Percentiles rank a stretch among this genome's conserved stretches.
phyloP scores from a whole-genome alignment of 2,888 invertebrate genomes.

The Mesorhabditis spiculigera region DNA sequence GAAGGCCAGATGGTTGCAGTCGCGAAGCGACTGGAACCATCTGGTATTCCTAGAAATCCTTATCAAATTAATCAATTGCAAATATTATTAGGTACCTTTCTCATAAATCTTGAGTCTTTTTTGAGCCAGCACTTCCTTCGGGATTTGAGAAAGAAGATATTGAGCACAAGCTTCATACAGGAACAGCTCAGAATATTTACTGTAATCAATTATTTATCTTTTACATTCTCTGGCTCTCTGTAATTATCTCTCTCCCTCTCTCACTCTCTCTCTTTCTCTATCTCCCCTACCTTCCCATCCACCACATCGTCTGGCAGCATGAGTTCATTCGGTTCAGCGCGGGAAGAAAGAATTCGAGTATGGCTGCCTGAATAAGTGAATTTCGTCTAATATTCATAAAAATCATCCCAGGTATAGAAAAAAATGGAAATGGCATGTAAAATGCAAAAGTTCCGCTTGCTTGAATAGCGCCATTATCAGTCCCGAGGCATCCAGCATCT shows the following conservation, averaged over 20 bases:
- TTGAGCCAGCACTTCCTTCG: not conserved
- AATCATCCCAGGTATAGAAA: not conserved
- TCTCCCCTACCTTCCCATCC: too few species aligned
- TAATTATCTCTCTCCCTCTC: too few species aligned
- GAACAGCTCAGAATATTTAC: not conserved
- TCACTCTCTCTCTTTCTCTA: too few species aligned
- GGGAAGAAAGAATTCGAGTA: not conserved
- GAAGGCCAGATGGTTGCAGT: too few species aligned
- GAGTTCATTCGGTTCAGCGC: not conserved
- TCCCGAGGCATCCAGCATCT: not conserved
- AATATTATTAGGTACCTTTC: not conserved
- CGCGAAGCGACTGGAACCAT: too few species aligned
- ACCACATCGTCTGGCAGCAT: not conserved
- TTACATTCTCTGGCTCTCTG: too few species aligned
- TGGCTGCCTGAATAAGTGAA: not conserved
- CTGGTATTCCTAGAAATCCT: not conserved
- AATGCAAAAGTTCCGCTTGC: too few species aligned
- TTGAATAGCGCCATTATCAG: not conserved
- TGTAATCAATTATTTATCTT: too few species aligned
- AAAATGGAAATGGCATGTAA: too few species aligned
- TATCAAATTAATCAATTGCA: too few species aligned
- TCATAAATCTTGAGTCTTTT: not conserved
- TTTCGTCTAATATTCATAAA: not conserved
- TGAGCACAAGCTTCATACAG: constrained; percentile 1
- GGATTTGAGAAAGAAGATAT: not conserved